Evolutionary conservation across 2,888 invertebrate species (phyloP).

Genomic region (Agrypnus murinus): DNA sequence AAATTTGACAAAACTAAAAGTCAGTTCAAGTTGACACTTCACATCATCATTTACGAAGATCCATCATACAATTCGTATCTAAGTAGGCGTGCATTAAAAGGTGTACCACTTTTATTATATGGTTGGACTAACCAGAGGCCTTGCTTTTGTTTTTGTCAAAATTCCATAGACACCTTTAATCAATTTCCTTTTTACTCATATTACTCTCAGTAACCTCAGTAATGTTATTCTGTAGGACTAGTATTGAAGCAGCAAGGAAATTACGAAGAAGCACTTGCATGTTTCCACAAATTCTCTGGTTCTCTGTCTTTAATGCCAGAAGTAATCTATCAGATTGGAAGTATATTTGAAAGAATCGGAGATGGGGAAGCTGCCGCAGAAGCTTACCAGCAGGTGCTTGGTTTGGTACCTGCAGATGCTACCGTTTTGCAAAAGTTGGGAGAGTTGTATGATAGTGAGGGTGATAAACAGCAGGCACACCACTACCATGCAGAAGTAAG

Average conservation of each 20-base stretch:
- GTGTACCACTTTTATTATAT: no score
- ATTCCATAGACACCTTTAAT: no score
- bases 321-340: slow-evolving; percentile 83
- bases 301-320: slow-evolving; percentile 75
- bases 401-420: slow-evolving; percentile 91
- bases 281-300: slow-evolving; percentile 83
- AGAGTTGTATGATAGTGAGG: slow-evolving; percentile 90
- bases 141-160: no score
- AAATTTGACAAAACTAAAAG: no score
- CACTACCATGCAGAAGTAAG: slow-evolving; percentile 86
- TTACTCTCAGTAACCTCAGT: no score
- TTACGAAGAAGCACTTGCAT: slow-evolving; percentile 84
- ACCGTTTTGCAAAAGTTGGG: slow-evolving; percentile 92
- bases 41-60: no score
- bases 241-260: slow-evolving; percentile 81
- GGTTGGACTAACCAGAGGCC: no score
- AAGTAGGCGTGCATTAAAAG: no score
- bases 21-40: no score
- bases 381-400: slow-evolving; percentile 84
- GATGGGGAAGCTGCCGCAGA: slow-evolving; percentile 78
- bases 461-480: slow-evolving; percentile 93
- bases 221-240: slow-evolving; percentile 75
- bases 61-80: no score
- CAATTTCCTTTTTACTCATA: no score
- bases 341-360: slow-evolving; percentile 81